Base-by-base conservation (phyloP, 2,888 invertebrate species). In the Augiades crinisus region DNA sequence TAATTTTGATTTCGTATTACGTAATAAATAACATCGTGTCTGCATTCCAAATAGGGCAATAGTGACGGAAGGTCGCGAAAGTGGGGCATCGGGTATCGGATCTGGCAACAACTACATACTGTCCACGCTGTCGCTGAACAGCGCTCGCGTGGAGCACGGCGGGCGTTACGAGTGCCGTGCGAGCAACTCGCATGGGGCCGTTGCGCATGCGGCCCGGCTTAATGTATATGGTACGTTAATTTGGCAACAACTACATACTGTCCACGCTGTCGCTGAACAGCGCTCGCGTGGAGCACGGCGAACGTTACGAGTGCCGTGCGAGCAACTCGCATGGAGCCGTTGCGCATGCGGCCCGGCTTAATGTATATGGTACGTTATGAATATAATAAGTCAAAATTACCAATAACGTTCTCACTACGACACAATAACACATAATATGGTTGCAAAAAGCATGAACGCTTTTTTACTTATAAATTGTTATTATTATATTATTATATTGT, bases 141-240 rank as follows among this genome's bases (percentile, higher is more conserved):
- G 93, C 57, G 94, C 95, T 4, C 90, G 94, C 22, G 93, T 95
- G 16, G 94, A 95, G 65, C 96, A 97, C 70, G 96, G 96, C 1
- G 97, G 96, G 0, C 91, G 95, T 30, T 97, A 97, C 78, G 95
- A 94, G 58, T 97, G 97, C 72, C 89, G 93, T 36, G 96, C 95
- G 1, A 91, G 92, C 58, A 96, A 95, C 77, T 89, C 92, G 8
- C 92, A 95, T 63, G 95, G 95, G 44, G 91, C 90, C 19, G 92
- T 92, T 12, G 92, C 92, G 38, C 95, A 95, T 78, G 92, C 94
- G 44, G 94, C 95, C 0, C 86, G 95, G 57, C 91, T 96, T 44
- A 95, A 95, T 78, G 94, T 96, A 67, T 95, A 95, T 75, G 95
- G 95, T 31, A 41, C 3, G n/a, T 12, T 30, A 13, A 0, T 65